Conservation (phyloP, 1,140 invertebrate species). For the Bombus terrestris region DNA sequence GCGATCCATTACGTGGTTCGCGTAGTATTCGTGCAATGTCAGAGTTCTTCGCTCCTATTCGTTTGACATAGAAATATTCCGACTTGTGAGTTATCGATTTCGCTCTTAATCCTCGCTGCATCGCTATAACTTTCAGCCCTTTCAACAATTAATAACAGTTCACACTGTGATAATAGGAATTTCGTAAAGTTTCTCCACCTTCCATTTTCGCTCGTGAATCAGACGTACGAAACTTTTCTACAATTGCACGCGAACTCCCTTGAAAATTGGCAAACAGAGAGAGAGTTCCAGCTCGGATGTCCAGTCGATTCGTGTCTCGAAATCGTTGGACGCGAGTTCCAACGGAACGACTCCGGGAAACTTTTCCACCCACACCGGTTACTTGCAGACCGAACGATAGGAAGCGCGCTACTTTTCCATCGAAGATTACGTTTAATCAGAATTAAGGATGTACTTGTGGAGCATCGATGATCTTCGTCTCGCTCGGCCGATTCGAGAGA, state of each 20-base stretch:
- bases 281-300: constrained; percentile 24
- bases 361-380: constrained; percentile 20
- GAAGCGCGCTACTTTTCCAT: constrained; percentile 1
- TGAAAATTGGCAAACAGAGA: constrained; percentile 27
- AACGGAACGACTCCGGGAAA: constrained; percentile 27
- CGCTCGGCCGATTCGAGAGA: constrained; percentile 47
- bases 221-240: constrained; percentile 1
- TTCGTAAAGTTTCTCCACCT: background rate
- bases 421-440: constrained; percentile 64
- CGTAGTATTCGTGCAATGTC: too few species aligned
- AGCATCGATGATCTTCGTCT: constrained; percentile 50
- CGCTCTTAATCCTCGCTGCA: too few species aligned
- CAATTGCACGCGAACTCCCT: background rate
- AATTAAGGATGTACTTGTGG: constrained; percentile 60
- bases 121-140: too few species aligned
- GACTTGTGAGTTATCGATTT: too few species aligned
- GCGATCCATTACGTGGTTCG: background rate
- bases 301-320: constrained; percentile 24
- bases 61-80: too few species aligned
- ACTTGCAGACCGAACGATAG: background rate
- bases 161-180: background rate
- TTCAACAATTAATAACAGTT: background rate
- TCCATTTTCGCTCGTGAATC: background rate
- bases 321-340: constrained; percentile 29
- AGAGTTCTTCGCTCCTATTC: too few species aligned